Conservation (phyloP, 2,888 invertebrate species). For the Melinaea menophilus region DNA sequence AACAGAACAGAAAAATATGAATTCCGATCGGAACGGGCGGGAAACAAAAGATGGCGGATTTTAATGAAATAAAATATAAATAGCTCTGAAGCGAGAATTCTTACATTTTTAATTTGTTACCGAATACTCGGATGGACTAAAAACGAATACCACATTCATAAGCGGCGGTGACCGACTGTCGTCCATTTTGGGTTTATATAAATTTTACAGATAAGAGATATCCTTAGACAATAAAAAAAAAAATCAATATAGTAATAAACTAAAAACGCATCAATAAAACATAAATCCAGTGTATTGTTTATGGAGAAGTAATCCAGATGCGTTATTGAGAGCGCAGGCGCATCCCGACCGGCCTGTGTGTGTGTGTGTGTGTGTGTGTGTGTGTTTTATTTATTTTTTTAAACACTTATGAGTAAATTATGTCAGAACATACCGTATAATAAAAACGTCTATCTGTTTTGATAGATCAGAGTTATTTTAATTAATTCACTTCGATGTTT, state of each 20-base stretch:
- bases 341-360: conserved; percentile 31
- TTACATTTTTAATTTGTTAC: conserved; percentile 77
- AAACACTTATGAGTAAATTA: conserved; percentile 58
- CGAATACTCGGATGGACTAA: conserved; percentile 65
- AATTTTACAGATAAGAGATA: conserved; percentile 4
- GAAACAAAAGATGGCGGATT: conserved; percentile 78
- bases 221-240: not conserved
- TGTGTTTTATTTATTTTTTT: conserved; percentile 57
- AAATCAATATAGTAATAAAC: not conserved
- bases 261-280: conserved; percentile 19
- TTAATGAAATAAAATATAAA: conserved; percentile 78
- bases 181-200: conserved; percentile 30
- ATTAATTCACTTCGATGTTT: conserved; percentile 17
- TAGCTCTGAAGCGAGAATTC: conserved; percentile 75
- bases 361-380: not conserved
- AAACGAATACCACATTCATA: conserved; percentile 72
- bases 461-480: conserved; percentile 23
- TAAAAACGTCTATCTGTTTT: conserved; percentile 34
- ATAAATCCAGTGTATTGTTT: conserved; percentile 24
- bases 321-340: conserved; percentile 58
- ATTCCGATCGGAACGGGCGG: conserved; percentile 72
- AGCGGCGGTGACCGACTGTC: conserved; percentile 42
- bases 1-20: conserved; percentile 79
- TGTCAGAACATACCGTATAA: conserved; percentile 42
- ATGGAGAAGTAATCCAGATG: conserved; percentile 39